Evolutionary conservation across 2,888 invertebrate genomes (phyloP), one percentile per base, ranked within the genome.

Genomic region (Cryptus armator): DNA sequence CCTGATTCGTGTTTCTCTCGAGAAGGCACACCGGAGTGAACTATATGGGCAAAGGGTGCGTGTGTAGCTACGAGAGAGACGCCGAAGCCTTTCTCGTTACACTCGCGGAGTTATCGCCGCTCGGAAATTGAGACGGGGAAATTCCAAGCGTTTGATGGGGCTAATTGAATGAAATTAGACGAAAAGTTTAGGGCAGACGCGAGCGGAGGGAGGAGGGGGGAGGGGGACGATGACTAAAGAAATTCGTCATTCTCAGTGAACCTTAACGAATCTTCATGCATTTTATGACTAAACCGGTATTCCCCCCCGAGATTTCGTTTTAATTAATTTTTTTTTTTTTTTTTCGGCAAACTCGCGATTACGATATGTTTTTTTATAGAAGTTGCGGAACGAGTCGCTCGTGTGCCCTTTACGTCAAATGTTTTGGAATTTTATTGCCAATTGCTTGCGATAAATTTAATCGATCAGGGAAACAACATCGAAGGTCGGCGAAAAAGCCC

Each of bases 151-250:
- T 44, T 16, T 9, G 59, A 77, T 64, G 12, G 24, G 37, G 62
- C 32, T 84, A 81, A 84, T 84, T 84, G 77, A 81, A 72, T 62
- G 77, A 84, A 84, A 84, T 84, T 84, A 84, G 81, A 68, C 44
- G 81, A 77, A 77, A 72, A 77, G 77, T 81, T 84, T 84, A 64
- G 84, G 84, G 51, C 56, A 37, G 44, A 6, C 29, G 56, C 71
- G 51, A 1, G 12, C 29, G 9, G 29, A 32, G 24, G 24, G 24
- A 2, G 24, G 24, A 2, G n/a, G 9, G n/a, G 16, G 51, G 62
- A 32, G 10, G 62, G 10, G 32, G 6, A 32, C n/a, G 32, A 32
- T 62, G 29, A 29, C 29, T 14, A 12, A 29, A 29, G n/a, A 12
- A 9, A 12, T 14, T 14, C 29, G 4, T 5, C 2, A 1, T 5